Base-by-base conservation (phyloP, 2,113 vertebrate genomes). In the Neotragus pygmaeus region DNA sequence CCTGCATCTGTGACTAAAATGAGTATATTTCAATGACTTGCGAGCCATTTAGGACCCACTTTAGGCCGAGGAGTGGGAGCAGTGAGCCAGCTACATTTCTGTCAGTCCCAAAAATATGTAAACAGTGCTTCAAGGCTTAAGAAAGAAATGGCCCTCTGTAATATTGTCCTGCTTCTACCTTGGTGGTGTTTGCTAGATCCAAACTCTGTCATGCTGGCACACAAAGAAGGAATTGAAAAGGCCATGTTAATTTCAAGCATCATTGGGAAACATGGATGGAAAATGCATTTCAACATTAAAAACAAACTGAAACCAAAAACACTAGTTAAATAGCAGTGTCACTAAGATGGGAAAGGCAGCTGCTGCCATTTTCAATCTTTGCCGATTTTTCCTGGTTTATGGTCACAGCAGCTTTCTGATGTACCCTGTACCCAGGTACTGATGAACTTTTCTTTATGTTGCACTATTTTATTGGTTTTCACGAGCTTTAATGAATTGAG, bases 191-290 rank as follows among this genome's bases (percentile, higher is more conserved):
- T 91, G 85, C 66, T 94, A 39, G 36, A 83, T 83, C n/a, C 45
- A 94, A 47, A 82, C 49, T 47, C 25, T 88, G 19, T 94, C 30
- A 64, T 92, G 80, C 70, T 95, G 51, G 82, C 14, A 8, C 94
- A 96, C 87, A 95, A 85, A 91, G 82, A 96, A 91, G 62, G 81
- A 95, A 96, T 94, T 97, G 96, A 95, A 95, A 95, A 96, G 73
- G 58, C 55, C 77, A 75, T 90, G 60, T 97, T 97, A 97, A 97
- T 97, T 98, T 97, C 95, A 97, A 91, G 95, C 92, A 92, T 97
- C 92, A 96, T 98, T 97, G 97, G 95, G 90, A 43, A 86, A 96
- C 21, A 43, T 87, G 55, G 82, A 11, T 93, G 15, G 88, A 95
- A 92, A 97, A 89, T 96, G 62, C 49, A 90, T 94, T 92, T 96